Evolutionary conservation across 2,113 vertebrate species (phyloP), one percentile per base, ranked within the genome.

Genomic region (Prolemur simus): DNA sequence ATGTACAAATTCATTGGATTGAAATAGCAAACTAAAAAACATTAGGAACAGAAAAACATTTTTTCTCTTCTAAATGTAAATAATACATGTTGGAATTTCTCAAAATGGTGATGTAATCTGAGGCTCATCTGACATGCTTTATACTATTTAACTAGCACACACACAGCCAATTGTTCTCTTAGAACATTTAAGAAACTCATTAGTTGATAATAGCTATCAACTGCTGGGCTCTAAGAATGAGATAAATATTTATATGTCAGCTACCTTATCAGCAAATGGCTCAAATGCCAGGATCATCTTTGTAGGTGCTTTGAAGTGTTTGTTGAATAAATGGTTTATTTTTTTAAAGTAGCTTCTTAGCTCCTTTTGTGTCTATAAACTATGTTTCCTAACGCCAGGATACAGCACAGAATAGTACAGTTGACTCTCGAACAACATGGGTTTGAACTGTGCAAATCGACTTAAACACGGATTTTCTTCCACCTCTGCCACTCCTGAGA

Each of bases 51-150:
- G 77, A 96, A 91, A 71, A 2, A 80, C 6, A 80, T 91, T 73
- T 94, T 96, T 60, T 86, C n/a, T 88, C 49, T 91, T 39, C n/a
- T 91, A 84, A 88, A 77, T 89, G n/a, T 94, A 94, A 95, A 89
- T n/a, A 52, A 4, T 11, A 68, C 47, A 5, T 45, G 45, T 25
- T 91, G 45, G n/a, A 60, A n/a, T 69, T 94, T 92, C 74, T 84
- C 27, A n/a, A 93, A 81, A 82, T 89, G 25, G 68, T 68, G 69
- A 73, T 39, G 42, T 66, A 85, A 93, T 29, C 25, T 86, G 47
- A 96, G 56, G 80, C 27, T 77, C 25, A 52, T 23, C 83, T 64
- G 34, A 56, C 39, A 64, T 49, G 21, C 18, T 20, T 92, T 76
- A 80, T 37, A 52, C n/a, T 83, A 39, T 23, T 68, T 66, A 85